Percentiles rank a stretch among this genome's conserved stretches.
phyloP scores from a whole-genome alignment of 2,888 invertebrate species.

The Parnassius orleans region DNA sequence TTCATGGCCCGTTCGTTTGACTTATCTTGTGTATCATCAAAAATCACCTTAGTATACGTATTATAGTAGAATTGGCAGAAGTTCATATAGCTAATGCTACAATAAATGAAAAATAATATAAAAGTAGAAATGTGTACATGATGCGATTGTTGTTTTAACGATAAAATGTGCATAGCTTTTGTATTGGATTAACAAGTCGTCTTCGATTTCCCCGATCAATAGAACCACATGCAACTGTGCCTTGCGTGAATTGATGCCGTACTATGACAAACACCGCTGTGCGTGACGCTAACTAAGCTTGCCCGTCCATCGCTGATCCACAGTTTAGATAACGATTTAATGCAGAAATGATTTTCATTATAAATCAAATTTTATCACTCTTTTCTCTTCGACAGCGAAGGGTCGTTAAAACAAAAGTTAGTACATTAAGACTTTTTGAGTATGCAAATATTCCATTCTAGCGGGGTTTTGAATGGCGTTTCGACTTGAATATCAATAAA shows the following conservation, averaged over 20 bases:
- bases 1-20: too few relatives aligned
- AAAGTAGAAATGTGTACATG: too few relatives aligned
- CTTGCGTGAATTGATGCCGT: conserved; percentile 36
- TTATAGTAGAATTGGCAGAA: too few relatives aligned
- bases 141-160: too few relatives aligned
- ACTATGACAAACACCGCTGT: conserved; percentile 22
- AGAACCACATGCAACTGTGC: conserved; percentile 35
- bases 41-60: too few relatives aligned
- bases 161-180: conserved; percentile 5
- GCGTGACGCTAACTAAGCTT: conserved; percentile 18
- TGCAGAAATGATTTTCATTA: conserved; percentile 18
- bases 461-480: conserved; percentile 1
- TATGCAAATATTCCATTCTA: conserved; percentile 17
- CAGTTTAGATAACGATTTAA: conserved; percentile 14
- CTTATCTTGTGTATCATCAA: too few relatives aligned
- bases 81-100: too few relatives aligned
- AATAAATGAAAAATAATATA: too few relatives aligned
- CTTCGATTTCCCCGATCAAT: conserved; percentile 35
- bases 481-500: not conserved
- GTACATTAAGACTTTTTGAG: not conserved
- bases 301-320: conserved; percentile 13
- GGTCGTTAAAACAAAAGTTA: conserved; percentile 15
- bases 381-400: conserved; percentile 10
- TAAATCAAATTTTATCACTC: conserved; percentile 27
- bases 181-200: conserved; percentile 25